These are phyloP conservation scores for Ferdinandea cuprea DNA, from an alignment of 2,888 invertebrate species.

Conservation along the genomic window DNA sequence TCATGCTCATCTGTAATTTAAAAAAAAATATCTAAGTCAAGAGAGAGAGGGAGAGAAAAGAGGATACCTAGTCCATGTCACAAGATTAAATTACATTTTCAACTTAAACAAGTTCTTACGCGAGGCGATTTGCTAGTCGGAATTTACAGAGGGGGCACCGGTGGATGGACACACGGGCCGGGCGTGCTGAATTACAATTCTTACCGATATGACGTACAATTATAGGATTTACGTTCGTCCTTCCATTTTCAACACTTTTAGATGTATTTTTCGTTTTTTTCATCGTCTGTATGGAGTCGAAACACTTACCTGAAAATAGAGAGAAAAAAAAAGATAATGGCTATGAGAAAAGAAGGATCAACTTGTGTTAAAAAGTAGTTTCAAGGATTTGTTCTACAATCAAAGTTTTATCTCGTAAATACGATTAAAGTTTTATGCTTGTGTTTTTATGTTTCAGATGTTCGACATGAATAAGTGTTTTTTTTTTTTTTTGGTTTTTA, in stretches of 20 bases:
- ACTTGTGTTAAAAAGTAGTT: slow-evolving; percentile 43
- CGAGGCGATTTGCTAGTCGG: slow-evolving; percentile 14
- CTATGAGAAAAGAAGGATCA: slow-evolving; percentile 13
- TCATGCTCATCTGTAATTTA: slow-evolving; percentile 30
- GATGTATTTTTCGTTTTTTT: neutral
- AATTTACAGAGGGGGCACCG: too few species aligned
- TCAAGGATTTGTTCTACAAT: slow-evolving; percentile 49
- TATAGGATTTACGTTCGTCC: slow-evolving; percentile 57
- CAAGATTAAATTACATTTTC: slow-evolving; percentile 51
- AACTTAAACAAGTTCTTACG: slow-evolving; percentile 27
- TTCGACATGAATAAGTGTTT: too few species aligned
- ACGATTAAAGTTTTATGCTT: slow-evolving; percentile 41
- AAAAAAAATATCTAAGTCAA: neutral
- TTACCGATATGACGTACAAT: slow-evolving; percentile 58
- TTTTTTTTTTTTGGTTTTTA: too few species aligned
- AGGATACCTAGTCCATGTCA: neutral
- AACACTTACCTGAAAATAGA: slow-evolving; percentile 51
- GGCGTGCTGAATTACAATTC: slow-evolving; percentile 32
- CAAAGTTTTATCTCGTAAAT: slow-evolving; percentile 56
- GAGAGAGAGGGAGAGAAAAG: too few species aligned
- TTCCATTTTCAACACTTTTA: slow-evolving; percentile 40
- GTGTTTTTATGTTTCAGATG: too few species aligned
- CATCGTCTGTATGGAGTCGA: slow-evolving; percentile 1
- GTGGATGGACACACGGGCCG: neutral
- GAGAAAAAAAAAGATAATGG: neutral